A percentile compares a stretch with the other conserved stretches of the same genome.
These are phyloP conservation scores for Tauraco erythrolophus DNA, from an alignment of 2,113 vertebrate genomes.

Conservation along the genomic window DNA sequence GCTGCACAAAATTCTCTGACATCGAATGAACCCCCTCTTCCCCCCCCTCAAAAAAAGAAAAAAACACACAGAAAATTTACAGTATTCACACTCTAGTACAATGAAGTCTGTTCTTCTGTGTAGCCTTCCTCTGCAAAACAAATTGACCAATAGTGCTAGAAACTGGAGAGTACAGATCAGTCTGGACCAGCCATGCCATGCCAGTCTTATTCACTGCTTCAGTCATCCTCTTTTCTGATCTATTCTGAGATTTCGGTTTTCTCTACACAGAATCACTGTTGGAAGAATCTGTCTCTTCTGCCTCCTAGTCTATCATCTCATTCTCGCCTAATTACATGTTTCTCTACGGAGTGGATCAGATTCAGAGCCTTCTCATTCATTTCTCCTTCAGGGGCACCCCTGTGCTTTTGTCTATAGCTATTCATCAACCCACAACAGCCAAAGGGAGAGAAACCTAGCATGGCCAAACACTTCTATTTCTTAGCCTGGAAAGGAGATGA, in stretches of 20 bases:
- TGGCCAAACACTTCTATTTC: not conserved
- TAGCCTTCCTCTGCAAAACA: not conserved
- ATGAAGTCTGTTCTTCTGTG: not conserved
- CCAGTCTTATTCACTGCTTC: not conserved
- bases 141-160: not conserved
- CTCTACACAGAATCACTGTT: not conserved
- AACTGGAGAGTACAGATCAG: not conserved
- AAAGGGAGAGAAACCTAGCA: not conserved
- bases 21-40: not conserved
- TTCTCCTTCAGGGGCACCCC: not conserved
- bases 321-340: not conserved
- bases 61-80: not conserved
- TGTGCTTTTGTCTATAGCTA: not conserved
- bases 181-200: accelerated
- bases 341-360: not conserved
- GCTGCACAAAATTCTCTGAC: not conserved
- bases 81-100: not conserved
- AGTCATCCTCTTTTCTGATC: not conserved
- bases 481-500: not conserved
- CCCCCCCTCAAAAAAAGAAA: accelerated
- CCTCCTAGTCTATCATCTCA: not conserved
- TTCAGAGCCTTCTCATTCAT: not conserved
- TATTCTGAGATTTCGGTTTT: not conserved
- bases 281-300: not conserved
- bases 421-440: not conserved